Evolutionary conservation across 2,888 invertebrate species (phyloP).

Genomic region (Pegoplata infirma): DNA sequence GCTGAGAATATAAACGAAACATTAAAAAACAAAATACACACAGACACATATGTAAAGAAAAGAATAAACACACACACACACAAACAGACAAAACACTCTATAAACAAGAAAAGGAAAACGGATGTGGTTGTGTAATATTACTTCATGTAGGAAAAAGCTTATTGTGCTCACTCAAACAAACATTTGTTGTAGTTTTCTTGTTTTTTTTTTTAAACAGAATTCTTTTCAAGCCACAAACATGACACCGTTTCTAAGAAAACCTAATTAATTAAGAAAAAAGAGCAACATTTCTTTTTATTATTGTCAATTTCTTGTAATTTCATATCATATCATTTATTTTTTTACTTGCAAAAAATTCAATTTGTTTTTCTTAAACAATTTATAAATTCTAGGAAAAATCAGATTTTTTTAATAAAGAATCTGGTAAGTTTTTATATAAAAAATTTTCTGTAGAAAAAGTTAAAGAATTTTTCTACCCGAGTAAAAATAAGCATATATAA

Average conservation of each 20-base stretch:
- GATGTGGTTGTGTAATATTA: constrained; percentile 13
- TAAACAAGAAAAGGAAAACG: constrained; percentile 14
- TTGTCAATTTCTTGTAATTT: too few relatives aligned
- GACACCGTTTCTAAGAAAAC: not conserved
- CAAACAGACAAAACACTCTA: not conserved
- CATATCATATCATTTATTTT: too few relatives aligned
- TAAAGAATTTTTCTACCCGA: too few relatives aligned
- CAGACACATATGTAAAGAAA: not conserved
- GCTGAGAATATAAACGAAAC: not conserved
- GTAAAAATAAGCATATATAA: too few relatives aligned
- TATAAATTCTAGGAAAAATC: too few relatives aligned
- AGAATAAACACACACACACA: not conserved
- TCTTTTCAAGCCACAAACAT: not conserved
- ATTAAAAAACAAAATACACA: not conserved
- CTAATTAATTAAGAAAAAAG: too few relatives aligned
- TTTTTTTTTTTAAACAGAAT: not conserved
- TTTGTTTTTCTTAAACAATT: too few relatives aligned
- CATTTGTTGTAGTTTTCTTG: not conserved
- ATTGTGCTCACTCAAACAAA: constrained; percentile 8
- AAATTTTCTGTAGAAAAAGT: too few relatives aligned
- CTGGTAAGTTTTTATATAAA: too few relatives aligned
- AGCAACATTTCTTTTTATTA: too few relatives aligned
- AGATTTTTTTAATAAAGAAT: too few relatives aligned
- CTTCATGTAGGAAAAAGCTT: constrained; percentile 11
- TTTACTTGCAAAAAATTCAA: too few relatives aligned